Conservation (phyloP, 2,888 invertebrate genomes). For the Agrenia bidenticulata region DNA sequence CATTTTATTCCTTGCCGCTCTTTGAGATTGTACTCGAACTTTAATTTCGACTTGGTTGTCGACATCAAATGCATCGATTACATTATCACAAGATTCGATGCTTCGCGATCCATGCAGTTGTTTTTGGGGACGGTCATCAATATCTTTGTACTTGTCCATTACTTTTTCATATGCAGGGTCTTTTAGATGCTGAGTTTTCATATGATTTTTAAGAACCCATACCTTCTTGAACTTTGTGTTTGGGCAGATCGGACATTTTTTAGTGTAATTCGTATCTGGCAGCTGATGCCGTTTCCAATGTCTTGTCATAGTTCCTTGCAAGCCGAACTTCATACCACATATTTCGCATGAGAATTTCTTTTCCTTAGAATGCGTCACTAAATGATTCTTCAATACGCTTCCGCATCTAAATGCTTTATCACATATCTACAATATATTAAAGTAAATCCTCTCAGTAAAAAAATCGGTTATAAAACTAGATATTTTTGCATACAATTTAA, state of each 20-base stretch:
- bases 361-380: constrained; percentile 18
- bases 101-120: no score
- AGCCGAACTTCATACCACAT: constrained; percentile 24
- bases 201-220: constrained; percentile 29
- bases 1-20: no score
- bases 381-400: constrained; percentile 14
- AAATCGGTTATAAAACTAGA: no score
- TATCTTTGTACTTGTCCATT: constrained; percentile 19
- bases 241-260: constrained; percentile 30
- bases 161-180: constrained; percentile 14
- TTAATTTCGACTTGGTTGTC: no score
- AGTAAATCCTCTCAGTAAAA: background rate
- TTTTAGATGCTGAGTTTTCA: constrained; percentile 22
- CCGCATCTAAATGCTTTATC: constrained; percentile 14
- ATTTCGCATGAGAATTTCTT: constrained; percentile 25
- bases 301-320: constrained; percentile 19
- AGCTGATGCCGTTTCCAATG: constrained; percentile 24
- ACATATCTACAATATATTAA: constrained; percentile 21
- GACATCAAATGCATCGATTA: no score
- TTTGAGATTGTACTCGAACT: no score
- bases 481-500: no score
- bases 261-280: constrained; percentile 18
- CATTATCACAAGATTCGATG: no score
- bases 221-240: constrained; percentile 24
- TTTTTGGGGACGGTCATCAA: constrained; percentile 19